phyloP scores from a whole-genome alignment of 1,140 invertebrate genomes.

The Trachymyrmex cornetzi region DNA sequence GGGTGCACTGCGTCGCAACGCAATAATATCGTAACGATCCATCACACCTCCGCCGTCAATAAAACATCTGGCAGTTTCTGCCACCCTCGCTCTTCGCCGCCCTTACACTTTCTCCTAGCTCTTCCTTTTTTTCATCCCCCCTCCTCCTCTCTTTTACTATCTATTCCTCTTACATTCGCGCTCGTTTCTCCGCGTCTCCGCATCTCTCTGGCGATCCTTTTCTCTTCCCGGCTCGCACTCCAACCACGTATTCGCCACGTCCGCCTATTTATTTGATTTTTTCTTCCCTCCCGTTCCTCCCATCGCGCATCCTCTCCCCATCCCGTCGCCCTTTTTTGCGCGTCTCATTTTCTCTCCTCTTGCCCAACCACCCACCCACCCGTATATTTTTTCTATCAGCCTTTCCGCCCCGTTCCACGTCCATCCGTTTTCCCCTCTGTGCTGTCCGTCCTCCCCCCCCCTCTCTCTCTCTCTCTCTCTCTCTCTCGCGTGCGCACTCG shows the following conservation, averaged over 20 bases:
- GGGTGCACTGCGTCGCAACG: conserved; percentile 70
- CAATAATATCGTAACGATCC: conserved; percentile 80
- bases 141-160: conserved; percentile 49
- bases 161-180: conserved; percentile 19
- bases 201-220: conserved; percentile 29
- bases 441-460: not conserved
- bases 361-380: conserved; percentile 13
- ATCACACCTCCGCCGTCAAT: conserved; percentile 78
- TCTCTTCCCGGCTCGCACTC: conserved; percentile 14
- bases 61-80: conserved; percentile 76
- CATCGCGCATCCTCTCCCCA: conserved; percentile 13
- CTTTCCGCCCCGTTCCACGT: conserved; percentile 38
- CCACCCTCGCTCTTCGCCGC: conserved; percentile 32
- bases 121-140: not conserved
- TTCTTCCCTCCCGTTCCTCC: conserved; percentile 37
- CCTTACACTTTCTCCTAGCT: conserved; percentile 54
- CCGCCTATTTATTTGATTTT: conserved; percentile 66
- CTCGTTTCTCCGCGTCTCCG: not conserved
- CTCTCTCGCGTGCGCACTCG: not conserved
- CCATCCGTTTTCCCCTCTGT: conserved; percentile 30
- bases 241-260: conserved; percentile 35
- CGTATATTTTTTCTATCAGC: conserved; percentile 61
- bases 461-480: not conserved
- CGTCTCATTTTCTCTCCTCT: conserved; percentile 58
- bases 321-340: conserved; percentile 48